phyloP scores from a whole-genome alignment of 2,888 invertebrate genomes.

The Netelia inedita region DNA sequence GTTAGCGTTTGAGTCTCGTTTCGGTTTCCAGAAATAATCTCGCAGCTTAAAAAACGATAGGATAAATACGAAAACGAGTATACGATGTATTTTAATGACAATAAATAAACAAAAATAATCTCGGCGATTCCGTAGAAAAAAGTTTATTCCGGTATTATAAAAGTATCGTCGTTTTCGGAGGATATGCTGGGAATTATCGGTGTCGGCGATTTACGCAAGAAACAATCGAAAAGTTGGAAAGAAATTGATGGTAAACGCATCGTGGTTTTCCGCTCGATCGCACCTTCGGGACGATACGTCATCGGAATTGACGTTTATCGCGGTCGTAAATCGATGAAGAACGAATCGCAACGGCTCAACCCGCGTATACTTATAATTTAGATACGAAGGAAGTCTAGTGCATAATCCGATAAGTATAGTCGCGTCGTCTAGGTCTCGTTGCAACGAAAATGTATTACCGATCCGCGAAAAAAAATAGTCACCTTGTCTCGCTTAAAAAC shows the following conservation, averaged over 20 bases:
- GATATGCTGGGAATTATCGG: no score
- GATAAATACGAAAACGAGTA: background rate
- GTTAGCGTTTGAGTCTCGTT: conserved; percentile 28
- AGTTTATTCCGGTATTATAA: no score
- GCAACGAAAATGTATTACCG: background rate
- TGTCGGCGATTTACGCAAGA: background rate
- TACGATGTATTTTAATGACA: no score
- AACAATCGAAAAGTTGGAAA: conserved; percentile 1
- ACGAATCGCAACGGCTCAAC: background rate
- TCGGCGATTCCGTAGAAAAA: no score
- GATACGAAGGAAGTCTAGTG: background rate
- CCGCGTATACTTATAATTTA: no score
- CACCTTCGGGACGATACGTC: conserved; percentile 5
- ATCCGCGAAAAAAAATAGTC: background rate
- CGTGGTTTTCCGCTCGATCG: conserved; percentile 1
- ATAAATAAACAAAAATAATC: no score
- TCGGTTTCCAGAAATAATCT: conserved; percentile 2
- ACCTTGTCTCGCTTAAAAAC: background rate
- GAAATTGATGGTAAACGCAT: background rate
- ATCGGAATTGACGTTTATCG: conserved; percentile 11
- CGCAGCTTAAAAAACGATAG: background rate
- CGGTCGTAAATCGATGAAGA: background rate
- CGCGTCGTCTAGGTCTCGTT: background rate
- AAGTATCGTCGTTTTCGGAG: no score
- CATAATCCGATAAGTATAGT: background rate